These are phyloP conservation scores for Elegia similella DNA, from an alignment of 2,888 invertebrate species.

Conservation along the genomic window DNA sequence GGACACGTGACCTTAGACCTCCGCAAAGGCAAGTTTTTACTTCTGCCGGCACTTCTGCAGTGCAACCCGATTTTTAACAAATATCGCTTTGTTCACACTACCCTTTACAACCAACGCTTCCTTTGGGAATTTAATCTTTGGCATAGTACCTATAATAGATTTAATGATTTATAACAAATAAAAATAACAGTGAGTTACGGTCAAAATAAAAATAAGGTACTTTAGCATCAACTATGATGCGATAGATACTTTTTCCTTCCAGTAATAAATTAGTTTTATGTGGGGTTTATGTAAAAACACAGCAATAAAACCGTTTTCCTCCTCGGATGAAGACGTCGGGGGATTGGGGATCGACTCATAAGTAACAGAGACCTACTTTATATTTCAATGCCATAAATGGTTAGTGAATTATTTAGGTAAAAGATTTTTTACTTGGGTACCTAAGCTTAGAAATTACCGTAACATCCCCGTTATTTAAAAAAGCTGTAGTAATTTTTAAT, in stretches of 20 bases:
- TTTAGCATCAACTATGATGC: conserved; percentile 7
- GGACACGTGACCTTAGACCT: no score
- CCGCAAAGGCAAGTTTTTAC: no score
- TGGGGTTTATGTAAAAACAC: conserved; percentile 63
- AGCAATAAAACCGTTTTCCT: conserved; percentile 57
- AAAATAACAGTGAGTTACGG: background rate
- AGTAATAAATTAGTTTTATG: conserved; percentile 65
- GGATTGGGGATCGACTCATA: conserved; percentile 39
- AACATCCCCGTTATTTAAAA: no score
- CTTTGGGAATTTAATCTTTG: no score
- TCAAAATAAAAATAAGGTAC: background rate
- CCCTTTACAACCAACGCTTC: no score
- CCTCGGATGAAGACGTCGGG: conserved; percentile 41
- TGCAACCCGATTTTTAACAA: no score
- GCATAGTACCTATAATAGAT: no score
- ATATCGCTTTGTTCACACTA: no score
- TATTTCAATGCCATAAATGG: conserved; percentile 21
- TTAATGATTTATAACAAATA: background rate
- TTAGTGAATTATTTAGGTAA: background rate
- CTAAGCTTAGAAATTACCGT: no score
- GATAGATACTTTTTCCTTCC: conserved; percentile 27
- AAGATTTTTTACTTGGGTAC: background rate
- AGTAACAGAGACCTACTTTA: conserved; percentile 26
- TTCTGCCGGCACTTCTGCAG: no score
- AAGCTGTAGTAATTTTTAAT: no score